Conservation (phyloP, 35 echinoderm and acorn worm genomes). For the Antedon bifida region DNA sequence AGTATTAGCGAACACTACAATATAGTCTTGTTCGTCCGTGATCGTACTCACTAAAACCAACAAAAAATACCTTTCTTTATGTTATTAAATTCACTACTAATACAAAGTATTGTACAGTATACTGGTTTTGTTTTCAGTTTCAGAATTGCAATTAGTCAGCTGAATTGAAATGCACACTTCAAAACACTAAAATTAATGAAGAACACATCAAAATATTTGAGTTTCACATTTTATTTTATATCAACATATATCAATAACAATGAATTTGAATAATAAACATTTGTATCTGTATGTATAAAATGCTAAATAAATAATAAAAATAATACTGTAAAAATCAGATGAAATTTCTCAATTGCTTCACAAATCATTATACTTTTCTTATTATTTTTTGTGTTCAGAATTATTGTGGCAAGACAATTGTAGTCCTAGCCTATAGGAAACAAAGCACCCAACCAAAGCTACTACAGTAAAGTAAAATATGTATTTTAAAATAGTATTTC, state of each 20-base stretch:
- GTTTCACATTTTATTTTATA: slow-evolving; percentile 1
- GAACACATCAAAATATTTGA: no score
- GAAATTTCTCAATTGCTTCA: background rate
- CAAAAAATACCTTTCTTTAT: no score
- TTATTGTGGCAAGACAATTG: background rate
- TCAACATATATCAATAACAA: slow-evolving; percentile 2
- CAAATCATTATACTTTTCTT: background rate
- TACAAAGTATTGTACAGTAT: no score
- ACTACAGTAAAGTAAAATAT: background rate
- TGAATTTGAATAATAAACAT: background rate
- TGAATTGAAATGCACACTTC: no score
- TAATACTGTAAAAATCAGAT: background rate
- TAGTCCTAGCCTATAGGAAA: background rate
- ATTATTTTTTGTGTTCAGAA: background rate
- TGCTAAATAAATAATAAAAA: slow-evolving; percentile 3
- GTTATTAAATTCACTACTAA: no score
- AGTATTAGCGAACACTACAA: no score
- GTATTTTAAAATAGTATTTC: background rate
- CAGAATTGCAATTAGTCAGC: no score
- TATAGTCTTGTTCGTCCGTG: no score
- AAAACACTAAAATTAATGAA: no score
- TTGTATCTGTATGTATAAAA: background rate
- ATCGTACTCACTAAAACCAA: no score
- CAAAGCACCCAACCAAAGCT: background rate
- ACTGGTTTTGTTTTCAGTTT: no score